These are phyloP conservation scores for Rattus norvegicus DNA, from an alignment of 2,113 vertebrate genomes.

Conservation along the genomic window DNA sequence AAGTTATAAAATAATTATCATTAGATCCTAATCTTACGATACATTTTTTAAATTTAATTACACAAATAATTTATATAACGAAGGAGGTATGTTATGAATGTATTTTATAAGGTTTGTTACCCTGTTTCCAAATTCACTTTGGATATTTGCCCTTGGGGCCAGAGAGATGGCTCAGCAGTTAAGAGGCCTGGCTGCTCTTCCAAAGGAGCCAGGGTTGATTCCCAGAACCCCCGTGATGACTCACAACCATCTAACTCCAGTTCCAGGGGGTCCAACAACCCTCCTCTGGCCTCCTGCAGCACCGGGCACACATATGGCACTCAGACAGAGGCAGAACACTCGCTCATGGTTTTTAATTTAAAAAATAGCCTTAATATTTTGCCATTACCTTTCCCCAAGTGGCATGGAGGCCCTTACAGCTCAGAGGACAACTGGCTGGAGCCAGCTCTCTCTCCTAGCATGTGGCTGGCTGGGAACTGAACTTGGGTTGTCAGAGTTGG, in stretches of 20 bases:
- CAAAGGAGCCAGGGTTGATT: not conserved
- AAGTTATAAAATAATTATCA: conserved; percentile 44
- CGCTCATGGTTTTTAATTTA: too few species aligned
- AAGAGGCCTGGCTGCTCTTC: not conserved
- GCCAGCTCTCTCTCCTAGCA: not conserved
- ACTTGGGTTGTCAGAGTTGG: not conserved
- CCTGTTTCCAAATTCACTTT: not conserved
- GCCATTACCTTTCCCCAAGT: not conserved
- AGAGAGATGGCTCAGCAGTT: not conserved
- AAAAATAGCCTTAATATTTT: not conserved
- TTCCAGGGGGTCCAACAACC: not conserved
- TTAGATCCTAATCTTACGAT: conserved; percentile 1
- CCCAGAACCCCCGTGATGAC: not conserved
- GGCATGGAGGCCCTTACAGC: not conserved
- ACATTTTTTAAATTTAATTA: conserved; percentile 49
- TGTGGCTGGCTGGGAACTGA: not conserved
- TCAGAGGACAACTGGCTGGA: not conserved
- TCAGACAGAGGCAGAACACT: not conserved
- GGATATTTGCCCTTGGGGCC: not conserved
- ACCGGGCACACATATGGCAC: not conserved
- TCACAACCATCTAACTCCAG: not conserved
- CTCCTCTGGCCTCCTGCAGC: not conserved
- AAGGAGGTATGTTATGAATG: not conserved
- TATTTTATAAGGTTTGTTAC: conserved; percentile 13
- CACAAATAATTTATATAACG: conserved; percentile 26